phyloP scores from a whole-genome alignment of 2,113 vertebrate genomes.

The Hirundichthys speculiger region DNA sequence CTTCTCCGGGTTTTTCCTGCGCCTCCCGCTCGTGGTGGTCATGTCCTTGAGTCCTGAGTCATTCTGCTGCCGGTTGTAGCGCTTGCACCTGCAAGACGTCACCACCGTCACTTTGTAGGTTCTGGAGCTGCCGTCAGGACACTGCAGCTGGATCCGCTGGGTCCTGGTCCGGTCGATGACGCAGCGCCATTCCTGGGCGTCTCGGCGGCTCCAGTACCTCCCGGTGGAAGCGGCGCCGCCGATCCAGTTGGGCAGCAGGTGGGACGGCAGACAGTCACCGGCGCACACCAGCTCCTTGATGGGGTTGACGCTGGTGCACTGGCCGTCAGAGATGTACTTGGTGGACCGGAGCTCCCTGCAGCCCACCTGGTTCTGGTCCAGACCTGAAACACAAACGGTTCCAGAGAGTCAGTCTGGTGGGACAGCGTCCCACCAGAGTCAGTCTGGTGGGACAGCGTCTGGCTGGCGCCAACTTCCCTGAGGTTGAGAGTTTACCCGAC shows the following conservation, averaged over 20 bases:
- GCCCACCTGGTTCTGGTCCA: slow-evolving; percentile 88
- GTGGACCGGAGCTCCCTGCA: slow-evolving; percentile 94
- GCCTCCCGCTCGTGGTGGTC: slow-evolving; percentile 75
- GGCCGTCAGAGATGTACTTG: slow-evolving; percentile 95
- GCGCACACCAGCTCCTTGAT: slow-evolving; percentile 96
- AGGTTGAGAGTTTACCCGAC: too few relatives aligned
- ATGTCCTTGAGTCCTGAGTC: slow-evolving; percentile 86
- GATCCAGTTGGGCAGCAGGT: slow-evolving; percentile 95
- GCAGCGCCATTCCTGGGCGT: slow-evolving; percentile 92
- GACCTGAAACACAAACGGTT: slow-evolving; percentile 15
- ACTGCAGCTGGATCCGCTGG: slow-evolving; percentile 91
- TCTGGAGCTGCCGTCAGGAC: slow-evolving; percentile 90
- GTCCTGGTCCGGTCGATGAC: slow-evolving; percentile 92
- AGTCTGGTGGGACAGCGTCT: too few relatives aligned
- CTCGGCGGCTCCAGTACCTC: slow-evolving; percentile 90
- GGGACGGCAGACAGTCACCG: slow-evolving; percentile 91
- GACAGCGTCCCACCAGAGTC: too few relatives aligned
- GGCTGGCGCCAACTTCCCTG: too few relatives aligned
- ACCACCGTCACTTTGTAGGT: slow-evolving; percentile 95
- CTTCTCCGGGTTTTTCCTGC: slow-evolving; percentile 81
- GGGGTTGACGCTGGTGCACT: slow-evolving; percentile 92
- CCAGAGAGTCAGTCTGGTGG: too few relatives aligned
- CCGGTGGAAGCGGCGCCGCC: slow-evolving; percentile 85
- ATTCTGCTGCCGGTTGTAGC: slow-evolving; percentile 91
- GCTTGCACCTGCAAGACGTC: slow-evolving; percentile 94